Percentiles rank a stretch among this genome's conserved stretches.
phyloP scores from a whole-genome alignment of 2,888 invertebrate genomes.

The Chalcis sispes region DNA sequence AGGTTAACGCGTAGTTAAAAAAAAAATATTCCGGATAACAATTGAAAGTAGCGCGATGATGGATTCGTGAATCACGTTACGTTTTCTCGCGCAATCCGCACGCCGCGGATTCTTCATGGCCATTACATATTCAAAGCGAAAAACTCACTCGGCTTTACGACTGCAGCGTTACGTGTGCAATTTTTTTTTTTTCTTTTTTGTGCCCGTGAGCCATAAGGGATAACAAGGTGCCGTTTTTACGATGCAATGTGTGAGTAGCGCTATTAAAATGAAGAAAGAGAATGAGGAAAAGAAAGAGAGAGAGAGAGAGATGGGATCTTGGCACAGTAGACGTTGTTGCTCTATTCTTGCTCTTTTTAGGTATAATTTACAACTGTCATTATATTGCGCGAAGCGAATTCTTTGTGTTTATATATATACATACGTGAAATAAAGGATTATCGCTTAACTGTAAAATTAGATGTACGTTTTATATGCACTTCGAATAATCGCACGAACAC shows the following conservation, averaged over 20 bases:
- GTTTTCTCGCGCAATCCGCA: constrained; percentile 1
- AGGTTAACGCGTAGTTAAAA: no score
- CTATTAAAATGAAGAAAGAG: constrained; percentile 33
- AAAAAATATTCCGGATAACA: no score
- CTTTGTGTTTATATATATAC: background rate
- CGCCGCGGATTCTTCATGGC: constrained; percentile 15
- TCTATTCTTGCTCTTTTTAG: constrained; percentile 8
- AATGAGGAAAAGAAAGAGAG: background rate
- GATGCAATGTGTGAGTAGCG: constrained; percentile 20
- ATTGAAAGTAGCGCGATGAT: background rate
- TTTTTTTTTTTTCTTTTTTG: constrained; percentile 30
- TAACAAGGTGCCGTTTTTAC: constrained; percentile 52
- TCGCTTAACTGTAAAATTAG: no score
- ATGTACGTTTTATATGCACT: no score
- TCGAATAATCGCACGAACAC: no score
- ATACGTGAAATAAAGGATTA: background rate
- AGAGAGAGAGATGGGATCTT: background rate
- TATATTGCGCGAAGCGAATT: constrained; percentile 9
- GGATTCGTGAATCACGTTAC: constrained; percentile 24
- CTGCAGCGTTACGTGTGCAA: constrained; percentile 26
- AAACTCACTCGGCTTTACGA: constrained; percentile 43
- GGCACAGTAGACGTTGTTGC: no score
- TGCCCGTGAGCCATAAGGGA: constrained; percentile 32
- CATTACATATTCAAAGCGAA: constrained; percentile 19
- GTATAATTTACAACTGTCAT: constrained; percentile 10